Percentiles rank a stretch among this genome's conserved stretches.
Conservation (phyloP, 2,113 vertebrate genomes). For the Theristicus caerulescens region DNA sequence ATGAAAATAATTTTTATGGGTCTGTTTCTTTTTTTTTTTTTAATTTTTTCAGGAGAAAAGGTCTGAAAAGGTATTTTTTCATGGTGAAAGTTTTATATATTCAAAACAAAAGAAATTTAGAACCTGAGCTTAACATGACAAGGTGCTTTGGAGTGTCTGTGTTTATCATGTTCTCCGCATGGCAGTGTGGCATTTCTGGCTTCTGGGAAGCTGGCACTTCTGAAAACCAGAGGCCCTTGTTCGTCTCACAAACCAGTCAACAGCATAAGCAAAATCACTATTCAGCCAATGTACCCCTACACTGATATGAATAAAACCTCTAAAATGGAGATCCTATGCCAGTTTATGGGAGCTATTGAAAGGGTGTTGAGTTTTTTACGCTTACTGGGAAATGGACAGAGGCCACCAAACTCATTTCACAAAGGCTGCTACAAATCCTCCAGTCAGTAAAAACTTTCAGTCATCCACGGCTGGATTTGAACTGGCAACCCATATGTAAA, state of each 20-base stretch:
- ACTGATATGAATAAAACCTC: background rate
- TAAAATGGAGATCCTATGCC: background rate
- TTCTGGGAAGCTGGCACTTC: background rate
- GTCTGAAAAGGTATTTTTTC: background rate
- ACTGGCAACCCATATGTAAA: background rate
- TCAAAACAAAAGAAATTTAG: background rate
- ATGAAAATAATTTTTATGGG: background rate
- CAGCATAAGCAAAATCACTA: background rate
- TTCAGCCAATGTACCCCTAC: background rate
- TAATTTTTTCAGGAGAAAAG: background rate
- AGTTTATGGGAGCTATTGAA: slow-evolving; percentile 11
- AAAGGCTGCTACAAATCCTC: slow-evolving; percentile 17
- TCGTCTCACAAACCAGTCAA: background rate
- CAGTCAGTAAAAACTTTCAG: slow-evolving; percentile 20
- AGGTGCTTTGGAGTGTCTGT: background rate
- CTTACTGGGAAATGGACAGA: background rate
- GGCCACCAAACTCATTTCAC: slow-evolving; percentile 8
- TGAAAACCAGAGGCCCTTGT: background rate
- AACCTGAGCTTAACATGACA: background rate
- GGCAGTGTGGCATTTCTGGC: background rate
- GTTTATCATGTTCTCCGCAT: background rate
- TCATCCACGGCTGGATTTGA: background rate
- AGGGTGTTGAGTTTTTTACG: slow-evolving; percentile 1
- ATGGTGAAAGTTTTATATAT: background rate
- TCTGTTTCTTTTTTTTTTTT: background rate